Conservation (phyloP, 2,888 invertebrate genomes). For the Rotaria magnacalcarata region DNA sequence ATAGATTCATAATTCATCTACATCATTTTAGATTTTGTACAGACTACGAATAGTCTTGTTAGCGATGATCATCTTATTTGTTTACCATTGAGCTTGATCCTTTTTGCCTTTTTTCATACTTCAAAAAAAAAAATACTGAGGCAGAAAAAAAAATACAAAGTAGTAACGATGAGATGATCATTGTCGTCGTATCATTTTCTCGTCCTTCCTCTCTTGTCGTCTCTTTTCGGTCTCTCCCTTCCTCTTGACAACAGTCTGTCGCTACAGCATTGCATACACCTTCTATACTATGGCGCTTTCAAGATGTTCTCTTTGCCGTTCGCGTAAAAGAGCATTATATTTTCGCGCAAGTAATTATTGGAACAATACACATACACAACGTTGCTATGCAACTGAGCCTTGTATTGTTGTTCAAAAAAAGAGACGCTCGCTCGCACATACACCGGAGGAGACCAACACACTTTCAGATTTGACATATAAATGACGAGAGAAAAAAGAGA, state of each 20-base stretch:
- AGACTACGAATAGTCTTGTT: not conserved
- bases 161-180: not conserved
- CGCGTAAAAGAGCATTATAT: not conserved
- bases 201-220: not conserved
- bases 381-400: constrained; percentile 36
- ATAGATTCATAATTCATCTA: not conserved
- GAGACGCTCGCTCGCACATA: not conserved
- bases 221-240: not conserved
- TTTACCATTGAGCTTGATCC: not conserved
- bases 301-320: constrained; percentile 3
- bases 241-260: constrained; percentile 9
- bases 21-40: not conserved
- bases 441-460: not conserved
- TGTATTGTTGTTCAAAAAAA: not conserved
- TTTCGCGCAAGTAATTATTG: constrained; percentile 4
- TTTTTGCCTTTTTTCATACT: not conserved
- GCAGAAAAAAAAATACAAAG: not conserved
- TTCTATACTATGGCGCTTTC: not conserved
- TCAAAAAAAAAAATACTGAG: not conserved
- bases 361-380: not conserved
- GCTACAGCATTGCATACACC: not conserved
- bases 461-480: not conserved
- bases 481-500: not conserved
- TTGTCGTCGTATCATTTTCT: constrained; percentile 15
- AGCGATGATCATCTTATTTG: not conserved